Conservation (phyloP, 1,140 invertebrate species). For the Coptotermes formosanus region DNA sequence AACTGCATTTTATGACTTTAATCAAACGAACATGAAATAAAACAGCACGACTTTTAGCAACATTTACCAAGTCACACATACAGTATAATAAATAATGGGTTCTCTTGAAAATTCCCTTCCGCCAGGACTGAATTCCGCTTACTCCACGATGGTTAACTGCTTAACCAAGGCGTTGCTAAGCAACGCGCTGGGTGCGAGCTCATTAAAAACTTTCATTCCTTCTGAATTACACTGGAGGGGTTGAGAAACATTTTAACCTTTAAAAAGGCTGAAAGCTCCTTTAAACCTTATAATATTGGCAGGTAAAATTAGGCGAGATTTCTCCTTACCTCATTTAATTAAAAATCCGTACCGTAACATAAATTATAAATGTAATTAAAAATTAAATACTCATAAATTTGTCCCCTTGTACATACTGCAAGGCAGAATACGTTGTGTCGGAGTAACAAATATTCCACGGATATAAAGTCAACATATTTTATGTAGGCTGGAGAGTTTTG, state of each 20-base stretch:
- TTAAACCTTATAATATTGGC: neutral
- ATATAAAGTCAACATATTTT: no score
- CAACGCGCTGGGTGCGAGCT: conserved; percentile 10
- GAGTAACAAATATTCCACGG: no score
- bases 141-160: neutral
- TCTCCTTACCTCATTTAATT: neutral
- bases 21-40: neutral
- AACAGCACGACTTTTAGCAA: neutral
- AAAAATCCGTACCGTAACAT: neutral
- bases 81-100: neutral
- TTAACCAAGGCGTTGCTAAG: conserved; percentile 10
- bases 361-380: neutral
- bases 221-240: neutral
- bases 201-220: neutral
- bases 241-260: conserved; percentile 9
- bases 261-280: neutral
- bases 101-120: neutral
- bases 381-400: neutral
- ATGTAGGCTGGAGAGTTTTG: no score
- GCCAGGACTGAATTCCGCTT: neutral
- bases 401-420: no score
- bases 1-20: neutral
- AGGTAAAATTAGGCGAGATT: conserved; percentile 1
- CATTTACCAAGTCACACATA: neutral
- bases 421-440: no score